Base-by-base conservation (phyloP, 2,888 invertebrate species). In the Elysia crispata region DNA sequence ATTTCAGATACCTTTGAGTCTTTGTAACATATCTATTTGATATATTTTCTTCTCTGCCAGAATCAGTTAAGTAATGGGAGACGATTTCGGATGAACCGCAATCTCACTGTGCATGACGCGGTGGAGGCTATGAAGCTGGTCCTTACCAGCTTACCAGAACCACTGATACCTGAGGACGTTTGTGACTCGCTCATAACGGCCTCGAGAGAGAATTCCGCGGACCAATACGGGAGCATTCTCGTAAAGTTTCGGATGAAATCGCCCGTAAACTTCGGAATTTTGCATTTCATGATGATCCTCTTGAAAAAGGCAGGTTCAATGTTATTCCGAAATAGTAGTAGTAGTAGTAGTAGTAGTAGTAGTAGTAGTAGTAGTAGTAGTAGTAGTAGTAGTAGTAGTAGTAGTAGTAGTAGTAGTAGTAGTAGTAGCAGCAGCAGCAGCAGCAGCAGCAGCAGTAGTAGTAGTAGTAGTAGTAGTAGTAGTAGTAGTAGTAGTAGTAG, bases 101-200 rank as follows among this genome's bases (percentile, higher is more conserved):
- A 25, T 8, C n/a, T 23, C 15, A 30, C 33, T 20, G 79, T 79
- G 30, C 79, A 79, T 54, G 74, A 79, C 54, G 79, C 41, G 1
- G 25, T 74, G 3, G 73, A 73, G 25, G 73, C 66, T 15, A 50
- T 79, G 74, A 79, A 79, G 54, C 31, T 31, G n/a, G 62, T 73
- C 25, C 73, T 79, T 15, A 66, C 54, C 54, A 41, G 50, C 49
- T 41, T 79, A 31, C 74, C 79, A 0, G 79, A 79, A 20, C 73
- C 79, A n/a, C 50, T 74, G n/a, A 25, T 79, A 3, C 79, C 79
- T 13, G 79, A 73, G 3, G 30, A 79, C 23, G 74, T 66, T 11
- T 73, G 73, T n/a, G 79, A 79, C 54, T 49, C 74, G 18, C 49
- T 79, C 6, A 79, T 79, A 18, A 20, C 64, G 49, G 50, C 57